Evolutionary conservation across 2,888 invertebrate genomes (phyloP), one percentile per base, ranked within the genome.

Genomic region (Smittia sp.): DNA sequence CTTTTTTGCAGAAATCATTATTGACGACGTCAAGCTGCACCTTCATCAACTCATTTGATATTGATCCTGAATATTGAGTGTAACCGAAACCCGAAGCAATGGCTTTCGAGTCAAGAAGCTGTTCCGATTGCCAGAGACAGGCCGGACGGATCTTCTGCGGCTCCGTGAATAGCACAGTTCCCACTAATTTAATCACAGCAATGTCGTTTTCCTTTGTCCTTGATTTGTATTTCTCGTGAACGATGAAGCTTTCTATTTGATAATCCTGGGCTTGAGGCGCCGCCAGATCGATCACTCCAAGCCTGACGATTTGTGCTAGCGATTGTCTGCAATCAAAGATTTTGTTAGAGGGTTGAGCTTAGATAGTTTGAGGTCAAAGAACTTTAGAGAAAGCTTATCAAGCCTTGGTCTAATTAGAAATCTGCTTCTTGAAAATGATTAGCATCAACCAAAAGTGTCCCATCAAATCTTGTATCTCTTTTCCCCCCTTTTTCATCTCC

Each of bases 401-500:
- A n/a, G n/a, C n/a, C n/a, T n/a, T n/a, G n/a, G n/a, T n/a, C n/a
- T n/a, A n/a, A n/a, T n/a, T n/a, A n/a, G n/a, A n/a, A n/a, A n/a
- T n/a, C n/a, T n/a, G n/a, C n/a, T n/a, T n/a, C n/a, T n/a, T n/a
- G n/a, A n/a, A n/a, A n/a, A n/a, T n/a, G n/a, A n/a, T n/a, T n/a
- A n/a, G n/a, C n/a, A n/a, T n/a, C 39, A 39, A 7, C 11, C 7
- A 11, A 39, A 39, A 39, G 39, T 39, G 7, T 84, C 84, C 22
- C 84, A 77, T 65, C 83, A 79, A n/a, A n/a, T n/a, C n/a, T n/a
- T n/a, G n/a, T n/a, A n/a, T n/a, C n/a, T n/a, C n/a, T n/a, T n/a
- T n/a, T n/a, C n/a, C n/a, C n/a, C n/a, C n/a, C n/a, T n/a, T n/a
- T n/a, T n/a, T n/a, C n/a, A n/a, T n/a, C n/a, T n/a, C n/a, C n/a